Base-by-base conservation (phyloP, 2,888 invertebrate species). In the Nematopogon swammerdamellus region DNA sequence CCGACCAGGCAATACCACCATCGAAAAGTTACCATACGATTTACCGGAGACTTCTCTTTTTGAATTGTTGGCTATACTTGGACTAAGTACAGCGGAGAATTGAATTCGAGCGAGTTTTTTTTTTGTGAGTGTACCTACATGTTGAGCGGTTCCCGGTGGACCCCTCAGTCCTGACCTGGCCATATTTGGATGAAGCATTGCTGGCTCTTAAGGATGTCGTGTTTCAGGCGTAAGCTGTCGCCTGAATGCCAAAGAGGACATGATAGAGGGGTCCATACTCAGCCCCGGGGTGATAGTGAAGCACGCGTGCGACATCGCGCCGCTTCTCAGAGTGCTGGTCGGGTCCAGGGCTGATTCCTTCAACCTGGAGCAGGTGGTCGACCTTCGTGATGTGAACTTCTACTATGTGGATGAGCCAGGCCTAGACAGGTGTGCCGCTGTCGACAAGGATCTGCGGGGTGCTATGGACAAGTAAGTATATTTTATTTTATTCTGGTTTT, bases 221-320 rank as follows among this genome's bases (percentile, higher is more conserved):
- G 25, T 25, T 25, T 8, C 25, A 25, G 25, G 25, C 4, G 25
- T 25, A 25, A 25, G 25, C 8, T 25, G 25, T 25, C 25, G 25
- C 8, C 4, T 8, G 25, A 25, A 25, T 8, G 25, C 25, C 25
- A 80, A 83, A 19, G 85, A 85, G 25, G 25, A 25, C 25, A 25
- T 25, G 25, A 25, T 25, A 25, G 88, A 87, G 58, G 68, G 76
- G 16, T 85, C 89, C 0, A 94, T 96, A 87, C 85, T 92, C 3
- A 80, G 85, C 19, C 87, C 86, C 3, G 98, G 98, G 1, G 94
- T 97, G 17, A 87, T 98, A 70, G 83, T 89, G 19, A 87, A 89
- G 54, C 86, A 87, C 62, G 87, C 89, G 1, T 85, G 84, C 49
- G 98, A 98, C 69, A 72, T 97, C 51, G 72, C 81, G 6, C 92